These are phyloP conservation scores for Atta cephalotes DNA, from an alignment of 1,140 invertebrate genomes.

Conservation along the genomic window DNA sequence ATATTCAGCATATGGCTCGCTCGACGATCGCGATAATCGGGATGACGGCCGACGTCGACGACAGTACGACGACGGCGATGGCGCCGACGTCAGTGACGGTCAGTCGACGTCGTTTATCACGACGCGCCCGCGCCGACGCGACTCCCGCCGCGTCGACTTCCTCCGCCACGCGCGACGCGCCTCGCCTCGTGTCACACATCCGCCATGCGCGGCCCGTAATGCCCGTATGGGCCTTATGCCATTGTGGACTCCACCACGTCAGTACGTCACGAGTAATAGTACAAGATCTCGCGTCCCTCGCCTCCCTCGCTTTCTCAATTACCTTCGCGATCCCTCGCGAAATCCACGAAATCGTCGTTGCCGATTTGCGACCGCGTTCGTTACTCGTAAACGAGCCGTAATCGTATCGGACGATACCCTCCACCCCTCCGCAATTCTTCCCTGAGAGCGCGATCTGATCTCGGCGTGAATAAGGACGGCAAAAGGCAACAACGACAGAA, in stretches of 20 bases:
- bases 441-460: not conserved
- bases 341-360: not conserved
- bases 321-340: not conserved
- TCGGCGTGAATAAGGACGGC: constrained; percentile 7
- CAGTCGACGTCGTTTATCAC: constrained; percentile 84
- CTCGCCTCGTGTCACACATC: not conserved
- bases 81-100: constrained; percentile 46
- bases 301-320: not conserved
- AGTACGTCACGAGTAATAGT: not conserved
- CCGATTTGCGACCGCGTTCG: not conserved
- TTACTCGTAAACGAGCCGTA: not conserved
- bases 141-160: constrained; percentile 80
- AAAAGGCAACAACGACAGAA: constrained; percentile 10
- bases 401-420: too few relatives aligned
- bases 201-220: constrained; percentile 2
- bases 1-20: too few relatives aligned
- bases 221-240: not conserved
- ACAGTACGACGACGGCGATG: constrained; percentile 82
- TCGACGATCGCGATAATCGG: constrained; percentile 33
- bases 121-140: constrained; percentile 83
- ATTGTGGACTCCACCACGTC: not conserved
- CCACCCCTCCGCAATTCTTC: not conserved
- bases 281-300: not conserved
- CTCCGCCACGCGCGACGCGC: constrained; percentile 46
- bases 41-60: constrained; percentile 85